A percentile compares a stretch with the other conserved stretches of the same genome.
These are phyloP conservation scores for Tinamus major DNA, from an alignment of 2,797 vertebrate genomes.

Conservation along the genomic window DNA sequence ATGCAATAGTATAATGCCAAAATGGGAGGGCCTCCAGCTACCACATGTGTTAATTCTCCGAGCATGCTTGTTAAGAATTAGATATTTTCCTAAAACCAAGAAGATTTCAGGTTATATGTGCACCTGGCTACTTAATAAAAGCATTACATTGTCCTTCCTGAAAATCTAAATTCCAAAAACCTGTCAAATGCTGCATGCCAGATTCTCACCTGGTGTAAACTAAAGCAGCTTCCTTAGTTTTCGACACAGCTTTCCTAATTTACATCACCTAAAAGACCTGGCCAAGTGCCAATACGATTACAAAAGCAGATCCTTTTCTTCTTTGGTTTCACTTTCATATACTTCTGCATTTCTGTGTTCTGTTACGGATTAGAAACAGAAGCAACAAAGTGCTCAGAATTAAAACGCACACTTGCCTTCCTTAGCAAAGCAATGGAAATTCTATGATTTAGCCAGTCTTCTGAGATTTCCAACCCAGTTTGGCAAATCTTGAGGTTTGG, in stretches of 20 bases:
- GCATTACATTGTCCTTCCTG: not conserved
- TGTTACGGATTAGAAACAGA: slow-evolving; percentile 26
- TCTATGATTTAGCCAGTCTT: slow-evolving; percentile 19
- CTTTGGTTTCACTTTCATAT: slow-evolving; percentile 29
- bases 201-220: slow-evolving; percentile 35
- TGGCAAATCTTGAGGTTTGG: slow-evolving; percentile 59
- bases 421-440: slow-evolving; percentile 23
- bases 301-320: slow-evolving; percentile 39
- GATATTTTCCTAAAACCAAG: slow-evolving; percentile 3
- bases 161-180: slow-evolving; percentile 41
- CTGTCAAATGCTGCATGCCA: not conserved
- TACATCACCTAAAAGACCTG: slow-evolving; percentile 36
- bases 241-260: slow-evolving; percentile 18
- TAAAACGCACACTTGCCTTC: slow-evolving; percentile 32
- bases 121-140: slow-evolving; percentile 33
- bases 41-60: not conserved
- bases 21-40: rapidly evolving
- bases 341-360: not conserved
- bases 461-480: slow-evolving; percentile 29
- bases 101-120: slow-evolving; percentile 1
- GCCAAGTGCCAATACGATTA: not conserved
- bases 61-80: not conserved
- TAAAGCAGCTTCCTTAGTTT: not conserved
- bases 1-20: not conserved
- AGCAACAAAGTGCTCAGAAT: slow-evolving; percentile 44